A percentile compares a stretch with the other conserved stretches of the same genome.
These are phyloP conservation scores for Beaufortia kweichowensis DNA, from an alignment of 2,113 vertebrate genomes.

Conservation along the genomic window DNA sequence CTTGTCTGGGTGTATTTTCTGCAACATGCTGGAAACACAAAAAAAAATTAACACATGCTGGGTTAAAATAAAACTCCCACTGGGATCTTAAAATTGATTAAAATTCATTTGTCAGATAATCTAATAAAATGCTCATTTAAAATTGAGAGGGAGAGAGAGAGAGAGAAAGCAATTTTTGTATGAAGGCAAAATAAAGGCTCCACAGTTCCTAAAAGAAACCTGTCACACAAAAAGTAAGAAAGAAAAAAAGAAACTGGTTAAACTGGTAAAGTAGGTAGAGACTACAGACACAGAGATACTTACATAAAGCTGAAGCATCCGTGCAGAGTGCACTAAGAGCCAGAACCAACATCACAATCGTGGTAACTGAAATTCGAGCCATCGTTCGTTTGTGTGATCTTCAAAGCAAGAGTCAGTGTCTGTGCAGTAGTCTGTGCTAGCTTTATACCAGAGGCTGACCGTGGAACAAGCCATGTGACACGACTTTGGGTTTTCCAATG, in stretches of 20 bases:
- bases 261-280: neutral
- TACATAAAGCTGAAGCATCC: slow-evolving; percentile 55
- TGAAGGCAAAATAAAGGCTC: no score
- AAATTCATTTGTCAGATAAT: neutral
- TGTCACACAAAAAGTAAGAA: no score
- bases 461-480: neutral
- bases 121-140: no score
- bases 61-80: neutral
- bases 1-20: slow-evolving; percentile 39
- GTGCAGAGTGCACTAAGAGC: slow-evolving; percentile 47
- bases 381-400: slow-evolving; percentile 49
- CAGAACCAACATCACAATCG: slow-evolving; percentile 44
- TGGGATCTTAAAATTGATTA: neutral
- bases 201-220: no score
- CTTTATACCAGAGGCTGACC: slow-evolving; percentile 18
- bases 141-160: neutral
- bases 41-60: neutral
- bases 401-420: slow-evolving; percentile 10
- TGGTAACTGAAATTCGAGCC: slow-evolving; percentile 55
- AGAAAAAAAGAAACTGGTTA: neutral
- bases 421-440: no score
- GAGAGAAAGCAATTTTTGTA: no score
- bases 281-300: neutral
- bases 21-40: slow-evolving; percentile 61
- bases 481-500: neutral